A percentile compares a stretch with the other conserved stretches of the same genome.
phyloP scores from a whole-genome alignment of 1,140 invertebrate species.

The Psilanteris sp. region DNA sequence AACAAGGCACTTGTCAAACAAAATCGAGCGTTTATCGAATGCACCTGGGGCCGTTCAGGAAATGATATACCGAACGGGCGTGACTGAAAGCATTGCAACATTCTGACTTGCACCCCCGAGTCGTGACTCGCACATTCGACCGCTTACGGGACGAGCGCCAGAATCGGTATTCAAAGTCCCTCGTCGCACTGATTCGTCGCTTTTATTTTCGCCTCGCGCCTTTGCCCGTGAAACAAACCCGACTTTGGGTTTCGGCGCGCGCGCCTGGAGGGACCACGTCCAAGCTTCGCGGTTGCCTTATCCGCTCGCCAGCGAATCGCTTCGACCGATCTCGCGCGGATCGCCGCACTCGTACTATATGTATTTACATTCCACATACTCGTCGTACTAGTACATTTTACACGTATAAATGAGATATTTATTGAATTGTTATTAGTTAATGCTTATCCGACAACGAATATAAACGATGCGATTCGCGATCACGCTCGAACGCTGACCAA shows the following conservation, averaged over 20 bases:
- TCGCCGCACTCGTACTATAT: too few species aligned
- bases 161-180: conserved; percentile 17
- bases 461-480: conserved; percentile 25
- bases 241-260: too few species aligned
- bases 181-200: too few species aligned
- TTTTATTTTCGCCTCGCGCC: too few species aligned
- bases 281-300: too few species aligned
- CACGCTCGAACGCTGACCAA: conserved; percentile 16
- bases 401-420: conserved; percentile 46
- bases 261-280: too few species aligned
- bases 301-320: too few species aligned
- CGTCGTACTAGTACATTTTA: conserved; percentile 40
- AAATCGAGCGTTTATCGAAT: too few species aligned
- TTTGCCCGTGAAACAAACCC: too few species aligned
- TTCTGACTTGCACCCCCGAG: conserved; percentile 26
- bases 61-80: conserved; percentile 6
- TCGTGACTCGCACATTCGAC: conserved; percentile 10
- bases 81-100: conserved; percentile 34
- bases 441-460: conserved; percentile 28
- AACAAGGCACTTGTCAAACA: conserved; percentile 32
- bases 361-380: conserved; percentile 57
- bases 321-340: too few species aligned
- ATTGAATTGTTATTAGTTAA: conserved; percentile 13
- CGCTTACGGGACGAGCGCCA: conserved; percentile 23
- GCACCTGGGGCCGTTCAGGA: too few species aligned